Evolutionary conservation across 2,797 vertebrate genomes (phyloP).

Genomic region (Ceyx erithaca): DNA sequence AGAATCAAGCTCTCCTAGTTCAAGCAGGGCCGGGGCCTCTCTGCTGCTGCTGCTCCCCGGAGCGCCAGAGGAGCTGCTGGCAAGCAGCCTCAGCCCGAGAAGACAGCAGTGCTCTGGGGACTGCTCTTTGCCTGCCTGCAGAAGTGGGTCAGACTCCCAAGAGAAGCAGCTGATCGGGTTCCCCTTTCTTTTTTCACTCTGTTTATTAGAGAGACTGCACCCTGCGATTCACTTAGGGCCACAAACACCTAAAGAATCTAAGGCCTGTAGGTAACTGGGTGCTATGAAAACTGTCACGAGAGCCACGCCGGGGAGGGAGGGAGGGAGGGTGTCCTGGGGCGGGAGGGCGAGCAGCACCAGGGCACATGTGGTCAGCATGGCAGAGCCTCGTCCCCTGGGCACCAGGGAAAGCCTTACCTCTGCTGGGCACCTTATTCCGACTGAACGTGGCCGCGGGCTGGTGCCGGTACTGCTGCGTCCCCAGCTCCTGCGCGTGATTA

Average conservation of each 20-base stretch:
- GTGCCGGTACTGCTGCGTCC: slow-evolving; percentile 84
- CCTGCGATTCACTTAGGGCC: slow-evolving; percentile 6
- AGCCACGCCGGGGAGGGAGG: background rate
- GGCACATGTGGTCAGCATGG: background rate
- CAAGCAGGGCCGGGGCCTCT: background rate
- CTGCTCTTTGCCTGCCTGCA: background rate
- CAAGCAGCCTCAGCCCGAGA: fast-evolving
- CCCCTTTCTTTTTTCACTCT: background rate
- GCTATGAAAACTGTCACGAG: background rate
- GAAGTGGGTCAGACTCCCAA: background rate
- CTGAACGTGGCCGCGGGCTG: slow-evolving; percentile 72
- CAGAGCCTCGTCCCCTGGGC: background rate
- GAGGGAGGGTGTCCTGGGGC: background rate
- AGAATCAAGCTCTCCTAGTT: background rate
- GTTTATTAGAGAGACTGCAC: background rate
- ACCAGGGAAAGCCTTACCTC: slow-evolving; percentile 83
- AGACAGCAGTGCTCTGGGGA: background rate
- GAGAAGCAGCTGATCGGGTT: background rate
- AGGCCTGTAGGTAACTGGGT: background rate
- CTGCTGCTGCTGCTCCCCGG: background rate
- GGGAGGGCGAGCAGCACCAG: background rate
- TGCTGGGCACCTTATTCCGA: slow-evolving; percentile 79
- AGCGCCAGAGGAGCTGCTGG: background rate
- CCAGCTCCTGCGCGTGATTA: slow-evolving; percentile 84
- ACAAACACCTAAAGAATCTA: background rate